A percentile compares a stretch with the other conserved stretches of the same genome.
Conservation (phyloP, 2,888 invertebrate genomes). For the Cylindroiulus punctatus region DNA sequence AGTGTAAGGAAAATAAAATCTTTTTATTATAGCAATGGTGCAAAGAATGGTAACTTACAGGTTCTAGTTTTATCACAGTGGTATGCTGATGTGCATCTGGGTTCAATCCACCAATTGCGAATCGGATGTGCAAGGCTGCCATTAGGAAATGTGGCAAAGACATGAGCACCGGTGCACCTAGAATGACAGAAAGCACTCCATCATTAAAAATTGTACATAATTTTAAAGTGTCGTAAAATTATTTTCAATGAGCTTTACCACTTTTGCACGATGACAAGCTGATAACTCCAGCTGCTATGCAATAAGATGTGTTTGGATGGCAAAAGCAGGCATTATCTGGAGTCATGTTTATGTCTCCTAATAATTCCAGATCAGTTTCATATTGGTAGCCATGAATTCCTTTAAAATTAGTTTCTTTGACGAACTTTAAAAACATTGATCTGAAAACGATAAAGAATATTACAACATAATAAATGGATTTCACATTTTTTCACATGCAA, state of each 20-base stretch:
- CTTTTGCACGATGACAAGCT: slow-evolving; percentile 50
- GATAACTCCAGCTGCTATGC: slow-evolving; percentile 49
- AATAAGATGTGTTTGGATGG: slow-evolving; percentile 49
- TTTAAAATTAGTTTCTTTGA: slow-evolving; percentile 48
- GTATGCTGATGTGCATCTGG: slow-evolving; percentile 53
- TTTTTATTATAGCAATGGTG: too few relatives aligned
- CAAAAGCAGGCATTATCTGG: slow-evolving; percentile 55
- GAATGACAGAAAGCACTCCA: neutral
- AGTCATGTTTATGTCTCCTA: slow-evolving; percentile 53
- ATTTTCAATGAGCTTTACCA: neutral
- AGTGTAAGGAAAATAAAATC: too few relatives aligned
- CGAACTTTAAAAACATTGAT: slow-evolving; percentile 46
- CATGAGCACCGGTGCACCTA: slow-evolving; percentile 57
- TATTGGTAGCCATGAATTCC: slow-evolving; percentile 48
- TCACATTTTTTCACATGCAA: neutral
- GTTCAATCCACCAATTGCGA: slow-evolving; percentile 55
- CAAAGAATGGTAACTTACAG: slow-evolving; percentile 51
- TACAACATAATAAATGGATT: neutral
- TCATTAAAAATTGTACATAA: too few relatives aligned
- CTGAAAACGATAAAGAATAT: slow-evolving; percentile 40
- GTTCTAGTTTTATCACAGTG: slow-evolving; percentile 54
- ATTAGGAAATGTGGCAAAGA: slow-evolving; percentile 58
- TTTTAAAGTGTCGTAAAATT: neutral
- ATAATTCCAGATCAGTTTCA: slow-evolving; percentile 17
- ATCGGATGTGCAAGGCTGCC: slow-evolving; percentile 44